phyloP scores from a whole-genome alignment of 2,797 vertebrate genomes.

The Rachycentron canadum region DNA sequence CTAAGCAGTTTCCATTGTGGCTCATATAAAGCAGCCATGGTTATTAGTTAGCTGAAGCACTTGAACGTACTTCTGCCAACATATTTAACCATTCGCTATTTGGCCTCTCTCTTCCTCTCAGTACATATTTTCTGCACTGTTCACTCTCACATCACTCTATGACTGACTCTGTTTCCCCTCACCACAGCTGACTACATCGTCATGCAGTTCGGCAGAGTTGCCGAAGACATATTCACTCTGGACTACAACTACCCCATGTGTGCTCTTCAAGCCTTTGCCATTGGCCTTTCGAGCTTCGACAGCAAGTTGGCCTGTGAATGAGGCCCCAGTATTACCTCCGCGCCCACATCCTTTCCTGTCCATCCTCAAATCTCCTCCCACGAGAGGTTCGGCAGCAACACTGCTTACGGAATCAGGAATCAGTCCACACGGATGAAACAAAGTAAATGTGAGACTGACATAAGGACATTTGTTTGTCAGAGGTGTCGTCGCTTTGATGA shows the following conservation, averaged over 20 bases:
- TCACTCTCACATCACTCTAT: neutral
- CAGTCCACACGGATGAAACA: neutral
- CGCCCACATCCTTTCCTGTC: neutral
- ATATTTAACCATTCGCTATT: neutral
- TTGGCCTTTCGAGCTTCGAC: conserved; percentile 98
- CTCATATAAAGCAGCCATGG: neutral
- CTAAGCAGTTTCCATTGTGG: neutral
- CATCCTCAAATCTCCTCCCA: neutral
- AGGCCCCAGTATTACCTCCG: conserved; percentile 36
- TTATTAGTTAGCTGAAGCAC: neutral
- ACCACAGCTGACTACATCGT: conserved; percentile 94
- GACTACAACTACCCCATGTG: conserved; percentile 98
- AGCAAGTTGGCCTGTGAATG: conserved; percentile 97
- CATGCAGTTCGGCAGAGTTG: conserved; percentile 98
- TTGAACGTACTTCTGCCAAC: neutral
- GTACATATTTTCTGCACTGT: neutral
- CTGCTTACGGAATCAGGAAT: neutral
- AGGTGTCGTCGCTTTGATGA: neutral
- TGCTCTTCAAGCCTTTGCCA: conserved; percentile 97
- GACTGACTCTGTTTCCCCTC: neutral
- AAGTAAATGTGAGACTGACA: neutral
- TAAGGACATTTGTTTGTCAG: neutral
- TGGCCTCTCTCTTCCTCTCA: neutral
- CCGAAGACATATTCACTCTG: conserved; percentile 96
- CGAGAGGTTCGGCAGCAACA: neutral